Percentiles rank a stretch among this genome's conserved stretches.
Conservation (phyloP, 2,113 vertebrate species). For the Anser cygnoides region DNA sequence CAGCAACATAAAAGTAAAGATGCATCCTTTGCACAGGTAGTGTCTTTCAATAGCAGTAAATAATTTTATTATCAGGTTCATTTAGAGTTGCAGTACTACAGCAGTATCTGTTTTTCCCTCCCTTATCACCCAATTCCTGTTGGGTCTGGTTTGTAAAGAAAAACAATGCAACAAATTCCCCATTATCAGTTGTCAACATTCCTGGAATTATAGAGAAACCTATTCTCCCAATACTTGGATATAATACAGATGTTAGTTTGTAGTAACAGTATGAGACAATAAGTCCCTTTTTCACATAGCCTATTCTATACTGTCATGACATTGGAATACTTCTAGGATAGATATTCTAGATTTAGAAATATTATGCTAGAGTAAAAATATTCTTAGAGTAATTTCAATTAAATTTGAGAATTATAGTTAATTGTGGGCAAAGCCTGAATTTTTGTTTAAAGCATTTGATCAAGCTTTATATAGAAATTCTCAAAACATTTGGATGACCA, state of each 20-base stretch:
- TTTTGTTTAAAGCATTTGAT: neutral
- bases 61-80: neutral
- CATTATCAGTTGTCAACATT: neutral
- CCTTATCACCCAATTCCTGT: neutral
- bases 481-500: neutral
- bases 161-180: neutral
- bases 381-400: neutral
- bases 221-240: neutral
- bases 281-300: neutral
- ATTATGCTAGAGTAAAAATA: neutral
- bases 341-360: neutral
- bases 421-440: neutral
- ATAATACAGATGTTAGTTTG: neutral
- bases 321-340: neutral
- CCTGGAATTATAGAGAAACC: neutral
- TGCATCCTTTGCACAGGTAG: neutral
- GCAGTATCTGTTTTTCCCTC: accelerated
- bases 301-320: neutral
- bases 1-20: neutral
- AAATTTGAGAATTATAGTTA: neutral
- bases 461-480: neutral
- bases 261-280: neutral
- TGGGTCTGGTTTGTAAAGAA: neutral
- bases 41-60: neutral
- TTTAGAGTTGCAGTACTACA: neutral